Evolutionary conservation across 92 coral and sea anemone genomes (phyloP), one percentile per base, ranked within the genome.

Genomic region (Epizoanthus fatuus): DNA sequence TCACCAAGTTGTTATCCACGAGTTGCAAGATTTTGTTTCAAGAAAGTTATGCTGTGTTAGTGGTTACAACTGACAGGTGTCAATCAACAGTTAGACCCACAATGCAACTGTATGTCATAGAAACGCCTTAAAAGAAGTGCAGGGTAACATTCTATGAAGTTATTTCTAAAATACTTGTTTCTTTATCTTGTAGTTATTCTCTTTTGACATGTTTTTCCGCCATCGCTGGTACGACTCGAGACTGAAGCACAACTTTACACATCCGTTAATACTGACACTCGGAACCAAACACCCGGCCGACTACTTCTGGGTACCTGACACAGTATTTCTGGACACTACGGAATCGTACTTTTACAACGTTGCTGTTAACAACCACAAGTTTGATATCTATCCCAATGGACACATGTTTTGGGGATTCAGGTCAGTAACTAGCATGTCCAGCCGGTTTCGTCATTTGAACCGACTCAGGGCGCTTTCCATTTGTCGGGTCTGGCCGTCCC

Each of bases 271-370:
- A 10, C 87, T 95, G 64, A 95, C 95, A 0, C 52, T 85, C 72
- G 98, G 98, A 7, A 95, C 93, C 22, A 93, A 93, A 68, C 97
- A 95, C 77, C 98, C 98, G 1, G 97, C 98, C 2, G 97, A 95
- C 81, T 90, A 81, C 54, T 84, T 95, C 81, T 95, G 98, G 98
- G 97, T 95, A 2, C 97, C 98, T 3, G 98, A 95, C 72, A 93
- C 98, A 3, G 91, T 95, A 29, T 93, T 95, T 59, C 79, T 91
- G 4, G 94, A 95, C 74, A 87, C 97, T 14, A 91, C 88, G n/a
- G 80, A 86, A 53, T 86, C 98, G 5, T 71, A 87, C 55, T 62
- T 91, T 86, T 97, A 95, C 53, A 79, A 83, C 22, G 95, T 93
- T 11, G 68, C 94, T 44, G 91, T 92, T 0, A 86, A 84, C 60